phyloP scores from a whole-genome alignment of 2,113 vertebrate species.

The Albula goreensis region DNA sequence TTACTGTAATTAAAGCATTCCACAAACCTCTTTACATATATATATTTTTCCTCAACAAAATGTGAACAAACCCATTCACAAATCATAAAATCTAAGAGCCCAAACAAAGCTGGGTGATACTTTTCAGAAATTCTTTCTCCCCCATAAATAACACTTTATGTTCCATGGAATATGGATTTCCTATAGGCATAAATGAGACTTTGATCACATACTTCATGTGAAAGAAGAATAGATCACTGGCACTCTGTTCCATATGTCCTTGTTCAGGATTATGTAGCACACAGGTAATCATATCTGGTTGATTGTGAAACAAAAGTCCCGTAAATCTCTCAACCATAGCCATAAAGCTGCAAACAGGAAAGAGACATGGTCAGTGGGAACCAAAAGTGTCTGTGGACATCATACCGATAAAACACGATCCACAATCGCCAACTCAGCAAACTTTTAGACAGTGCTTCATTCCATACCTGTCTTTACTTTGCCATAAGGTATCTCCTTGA shows the following conservation, averaged over 20 bases:
- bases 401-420: neutral
- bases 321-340: neutral
- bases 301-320: neutral
- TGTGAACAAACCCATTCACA: constrained; percentile 15
- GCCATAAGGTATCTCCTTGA: constrained; percentile 10
- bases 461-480: neutral
- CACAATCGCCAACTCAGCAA: neutral
- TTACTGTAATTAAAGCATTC: constrained; percentile 71
- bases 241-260: neutral
- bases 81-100: neutral
- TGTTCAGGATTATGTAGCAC: neutral
- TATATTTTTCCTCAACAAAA: constrained; percentile 16
- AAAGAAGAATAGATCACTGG: neutral
- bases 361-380: neutral
- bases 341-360: neutral
- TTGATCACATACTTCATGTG: neutral
- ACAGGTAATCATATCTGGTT: neutral
- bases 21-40: constrained; percentile 50
- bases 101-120: neutral
- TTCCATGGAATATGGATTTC: neutral
- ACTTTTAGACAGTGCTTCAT: neutral
- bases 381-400: neutral
- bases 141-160: neutral
- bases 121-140: neutral
- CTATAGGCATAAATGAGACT: neutral